Evolutionary conservation across 92 coral and sea anemone species (phyloP), one percentile per base, ranked within the genome.

Genomic region (Galaxea fascicularis): DNA sequence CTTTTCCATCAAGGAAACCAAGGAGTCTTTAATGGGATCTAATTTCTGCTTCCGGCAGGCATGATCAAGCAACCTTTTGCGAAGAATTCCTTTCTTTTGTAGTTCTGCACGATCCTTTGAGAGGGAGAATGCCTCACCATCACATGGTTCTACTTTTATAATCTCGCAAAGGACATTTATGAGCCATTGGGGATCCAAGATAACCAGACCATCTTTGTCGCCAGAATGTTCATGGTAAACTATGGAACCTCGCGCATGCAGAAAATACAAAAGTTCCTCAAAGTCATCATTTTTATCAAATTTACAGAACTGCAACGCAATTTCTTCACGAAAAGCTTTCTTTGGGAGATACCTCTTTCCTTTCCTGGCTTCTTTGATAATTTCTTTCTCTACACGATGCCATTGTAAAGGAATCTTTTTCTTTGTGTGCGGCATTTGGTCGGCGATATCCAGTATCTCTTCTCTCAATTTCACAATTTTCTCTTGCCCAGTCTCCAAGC

Each of bases 111-210:
- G 71, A 17, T 44, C 26, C 16, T 4, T 0, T 10, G 13, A 15
- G 8, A 71, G 5, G 4, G 0, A 8, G 21, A 16, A 16, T 22
- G 53, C 27, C 14, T 71, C 77, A 10, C 20, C 56, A 9, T 18
- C 31, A 18, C 56, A 10, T 0, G 70, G 68, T 15, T 26, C 27
- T 2, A 14, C 65, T 0, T 30, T 52, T 25, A 74, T 14, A 14
- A 74, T 74, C 25, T 74, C 13, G 46, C 60, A 46, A 5, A 73
- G 16, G 17, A 73, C 27, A 13, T 52, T 56, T 14, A 73, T 16
- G 16, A 73, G 14, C 63, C 64, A 74, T 24, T 54, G 46, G 31
- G 65, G 78, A 53, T 74, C 46, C 45, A 74, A 30, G 15, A 74
- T 15, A 2, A 74, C 64, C 28, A 74, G 15, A 18, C 78, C 49